Evolutionary conservation across 2,888 invertebrate species (phyloP).

Genomic region (Microctonus aethiopoides): DNA sequence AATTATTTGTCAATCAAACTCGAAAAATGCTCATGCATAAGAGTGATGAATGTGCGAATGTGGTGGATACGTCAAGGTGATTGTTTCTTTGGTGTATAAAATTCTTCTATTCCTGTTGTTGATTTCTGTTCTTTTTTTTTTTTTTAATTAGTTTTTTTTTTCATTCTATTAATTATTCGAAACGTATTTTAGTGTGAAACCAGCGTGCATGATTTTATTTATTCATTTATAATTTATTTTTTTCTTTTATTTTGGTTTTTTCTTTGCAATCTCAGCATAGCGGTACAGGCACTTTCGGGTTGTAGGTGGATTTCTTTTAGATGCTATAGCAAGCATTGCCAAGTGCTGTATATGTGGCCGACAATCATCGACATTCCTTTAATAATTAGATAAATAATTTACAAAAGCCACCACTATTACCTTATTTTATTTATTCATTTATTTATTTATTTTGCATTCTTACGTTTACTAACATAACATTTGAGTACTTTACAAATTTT

Average conservation of each 20-base stretch:
- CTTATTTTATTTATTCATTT: slow-evolving; percentile 35
- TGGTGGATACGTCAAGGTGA: slow-evolving; percentile 43
- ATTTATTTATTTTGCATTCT: slow-evolving; percentile 18
- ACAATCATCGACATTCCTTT: slow-evolving; percentile 66
- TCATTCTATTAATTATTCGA: too few relatives aligned
- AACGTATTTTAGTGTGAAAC: slow-evolving; percentile 48
- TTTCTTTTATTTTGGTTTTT: slow-evolving; percentile 13
- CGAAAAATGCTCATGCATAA: slow-evolving; percentile 40
- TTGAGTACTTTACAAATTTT: background rate
- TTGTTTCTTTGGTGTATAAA: slow-evolving; percentile 33
- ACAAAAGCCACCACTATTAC: slow-evolving; percentile 53
- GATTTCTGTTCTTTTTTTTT: too few relatives aligned
- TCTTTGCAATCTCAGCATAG: slow-evolving; percentile 54
- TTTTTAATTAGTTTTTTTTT: too few relatives aligned
- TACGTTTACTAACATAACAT: slow-evolving; percentile 10
- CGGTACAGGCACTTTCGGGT: slow-evolving; percentile 63
- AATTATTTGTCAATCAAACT: slow-evolving; percentile 40
- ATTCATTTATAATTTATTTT: slow-evolving; percentile 17
- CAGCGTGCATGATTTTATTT: slow-evolving; percentile 60
- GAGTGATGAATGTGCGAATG: slow-evolving; percentile 44
- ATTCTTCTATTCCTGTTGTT: slow-evolving; percentile 51
- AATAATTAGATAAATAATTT: slow-evolving; percentile 47
- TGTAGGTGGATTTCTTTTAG: slow-evolving; percentile 61
- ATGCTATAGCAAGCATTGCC: slow-evolving; percentile 65
- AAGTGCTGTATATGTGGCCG: slow-evolving; percentile 67